Evolutionary conservation across 2,888 invertebrate genomes (phyloP), one percentile per base, ranked within the genome.

Genomic region (Digitonthophagus gazella): DNA sequence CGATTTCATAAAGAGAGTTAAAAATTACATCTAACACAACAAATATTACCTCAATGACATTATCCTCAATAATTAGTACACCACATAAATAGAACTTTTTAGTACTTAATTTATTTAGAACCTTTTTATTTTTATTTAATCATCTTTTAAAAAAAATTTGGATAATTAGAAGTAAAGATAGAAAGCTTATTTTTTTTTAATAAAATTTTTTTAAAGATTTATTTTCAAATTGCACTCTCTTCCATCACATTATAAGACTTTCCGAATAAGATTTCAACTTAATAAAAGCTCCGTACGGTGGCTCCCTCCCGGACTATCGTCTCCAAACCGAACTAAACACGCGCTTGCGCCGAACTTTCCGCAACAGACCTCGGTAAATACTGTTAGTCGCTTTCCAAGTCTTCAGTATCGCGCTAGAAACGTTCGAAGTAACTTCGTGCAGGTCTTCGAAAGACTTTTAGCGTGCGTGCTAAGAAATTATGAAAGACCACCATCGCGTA

Each of bases 281-380:
- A 1, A 14, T 54, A 54, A 54, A 14, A 54, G 54, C 2, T 63
- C 70, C 67, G 71, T 79, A 76, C 75, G 81, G 81, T 85, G 84
- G 76, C 72, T 75, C 74, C 77, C 75, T 73, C 68, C 69, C 82
- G 83, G 84, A 83, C 83, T 83, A 76, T n/a, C 78, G 44, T 57
- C 65, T 58, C 15, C 83, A 84, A 84, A 84, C 83, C 83, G 84
- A 84, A 84, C 84, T 84, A 85, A 83, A 82, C 83, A 82, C 78
- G 84, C 83, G 84, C 85, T 85, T 76, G 70, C 71, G 73, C 70
- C 69, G 58, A 14, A n/a, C 18, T 19, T 18, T 56, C 15, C 54
- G 20, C 15, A 68, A 19, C 65, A 65, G 44, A 15, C 68, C 65
- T 66, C 69, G 63, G 71, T 73, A 77, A 78, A 81, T 72, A 79